phyloP scores from a whole-genome alignment of 2,888 invertebrate genomes.

The Teleiodes luculella region DNA sequence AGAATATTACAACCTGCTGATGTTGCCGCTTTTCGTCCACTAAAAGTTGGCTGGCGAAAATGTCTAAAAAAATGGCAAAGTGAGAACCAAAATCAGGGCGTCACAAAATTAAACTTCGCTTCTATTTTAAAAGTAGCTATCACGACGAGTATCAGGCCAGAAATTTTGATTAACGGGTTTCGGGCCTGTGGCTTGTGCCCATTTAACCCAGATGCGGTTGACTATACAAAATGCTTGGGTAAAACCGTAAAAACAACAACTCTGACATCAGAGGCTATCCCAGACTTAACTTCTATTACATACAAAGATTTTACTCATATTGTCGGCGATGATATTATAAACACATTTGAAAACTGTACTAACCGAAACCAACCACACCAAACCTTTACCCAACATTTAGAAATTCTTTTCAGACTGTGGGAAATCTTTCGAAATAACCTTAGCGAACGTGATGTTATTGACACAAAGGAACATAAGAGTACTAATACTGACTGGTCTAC shows the following conservation, averaged over 20 bases:
- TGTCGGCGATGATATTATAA: too few relatives aligned
- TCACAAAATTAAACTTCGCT: slow-evolving; percentile 27
- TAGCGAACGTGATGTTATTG: too few relatives aligned
- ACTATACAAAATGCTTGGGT: slow-evolving; percentile 21
- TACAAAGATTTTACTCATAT: too few relatives aligned
- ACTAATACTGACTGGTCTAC: too few relatives aligned
- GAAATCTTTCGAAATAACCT: too few relatives aligned
- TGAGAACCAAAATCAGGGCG: slow-evolving; percentile 18
- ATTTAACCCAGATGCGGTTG: slow-evolving; percentile 23
- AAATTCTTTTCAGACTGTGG: too few relatives aligned
- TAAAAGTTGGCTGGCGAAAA: slow-evolving; percentile 26
- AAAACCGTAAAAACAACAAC: neutral
- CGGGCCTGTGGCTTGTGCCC: slow-evolving; percentile 23
- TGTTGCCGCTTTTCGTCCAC: slow-evolving; percentile 28
- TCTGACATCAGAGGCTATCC: too few relatives aligned
- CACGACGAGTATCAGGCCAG: slow-evolving; percentile 14
- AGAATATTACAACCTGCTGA: slow-evolving; percentile 30
- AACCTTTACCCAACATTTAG: too few relatives aligned
- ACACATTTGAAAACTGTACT: too few relatives aligned
- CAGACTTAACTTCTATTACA: too few relatives aligned
- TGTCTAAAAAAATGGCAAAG: slow-evolving; percentile 26
- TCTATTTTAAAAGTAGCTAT: slow-evolving; percentile 24
- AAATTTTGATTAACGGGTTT: slow-evolving; percentile 27
- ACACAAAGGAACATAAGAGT: too few relatives aligned
- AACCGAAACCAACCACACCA: too few relatives aligned